phyloP scores from a whole-genome alignment of 2,797 vertebrate species.

The Paguma larvata region DNA sequence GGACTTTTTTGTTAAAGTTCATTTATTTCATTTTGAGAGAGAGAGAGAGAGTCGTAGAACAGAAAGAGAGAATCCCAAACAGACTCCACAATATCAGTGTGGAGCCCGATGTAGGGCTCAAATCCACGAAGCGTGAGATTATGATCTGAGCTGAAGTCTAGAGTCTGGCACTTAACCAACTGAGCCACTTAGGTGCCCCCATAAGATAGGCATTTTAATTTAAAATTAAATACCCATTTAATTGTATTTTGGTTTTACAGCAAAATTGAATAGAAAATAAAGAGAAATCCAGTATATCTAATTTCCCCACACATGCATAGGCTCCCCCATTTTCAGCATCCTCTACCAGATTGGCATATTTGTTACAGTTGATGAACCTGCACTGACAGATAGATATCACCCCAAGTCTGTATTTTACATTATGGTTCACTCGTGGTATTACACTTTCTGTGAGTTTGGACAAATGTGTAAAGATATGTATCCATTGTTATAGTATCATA shows the following conservation, averaged over 20 bases:
- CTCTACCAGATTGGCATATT: neutral
- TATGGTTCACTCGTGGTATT: neutral
- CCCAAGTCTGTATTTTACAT: neutral
- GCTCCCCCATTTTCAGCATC: neutral
- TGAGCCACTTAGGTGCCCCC: too few species aligned
- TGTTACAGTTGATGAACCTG: neutral
- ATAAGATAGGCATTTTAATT: neutral
- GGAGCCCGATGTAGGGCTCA: too few species aligned
- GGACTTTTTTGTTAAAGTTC: too few species aligned
- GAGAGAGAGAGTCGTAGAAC: too few species aligned
- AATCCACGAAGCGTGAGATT: too few species aligned
- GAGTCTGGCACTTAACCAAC: too few species aligned
- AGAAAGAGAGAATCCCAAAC: too few species aligned
- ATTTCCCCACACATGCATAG: neutral
- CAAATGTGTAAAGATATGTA: neutral
- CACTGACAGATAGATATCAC: neutral
- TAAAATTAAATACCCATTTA: neutral
- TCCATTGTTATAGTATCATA: neutral
- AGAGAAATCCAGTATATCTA: neutral
- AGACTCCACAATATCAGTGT: too few species aligned
- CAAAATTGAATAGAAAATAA: neutral
- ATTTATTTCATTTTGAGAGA: neutral
- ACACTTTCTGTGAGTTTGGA: neutral
- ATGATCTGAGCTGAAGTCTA: too few species aligned
- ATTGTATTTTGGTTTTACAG: neutral